Base-by-base conservation (phyloP, 2,888 invertebrate species). In the Acanthococcus lagerstroemiae region DNA sequence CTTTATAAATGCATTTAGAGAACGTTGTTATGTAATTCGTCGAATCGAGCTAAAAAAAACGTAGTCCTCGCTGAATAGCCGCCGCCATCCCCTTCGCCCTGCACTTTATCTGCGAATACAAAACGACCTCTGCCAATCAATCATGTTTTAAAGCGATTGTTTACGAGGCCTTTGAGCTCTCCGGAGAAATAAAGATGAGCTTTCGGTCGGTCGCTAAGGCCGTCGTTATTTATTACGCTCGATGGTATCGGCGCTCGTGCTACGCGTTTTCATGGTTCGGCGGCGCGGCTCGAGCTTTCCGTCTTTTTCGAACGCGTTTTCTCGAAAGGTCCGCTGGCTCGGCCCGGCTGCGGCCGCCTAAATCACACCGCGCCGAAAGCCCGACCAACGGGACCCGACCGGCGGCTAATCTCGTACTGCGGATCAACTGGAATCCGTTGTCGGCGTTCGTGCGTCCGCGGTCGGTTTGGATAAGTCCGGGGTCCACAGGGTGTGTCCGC, bases 61-160 rank as follows among this genome's bases (percentile, higher is more conserved):
- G n/a, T n/a, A n/a, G n/a, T 15, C 37, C 37, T 3, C 12, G n/a
- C 37, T 37, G 2, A 1, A n/a, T 15, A 37, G 12, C 37, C 12
- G 37, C n/a, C 37, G 37, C 12, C n/a, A 37, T 9, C 37, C 37
- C n/a, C 37, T 37, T 12, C 12, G 12, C n/a, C 37, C n/a, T 37
- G 12, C n/a, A 37, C 24, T 52, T 22, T 52, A 21, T 21, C 21
- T 21, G 22, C 52, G 22, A 60, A 61, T 61, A 61, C 61, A 61
- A 61, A 52, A 52, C 52, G 25, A 27, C 52, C 50, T 30, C 61
- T 50, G 30, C 61, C 48, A 61, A 61, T 61, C 61, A 61, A 61
- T 61, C 61, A 61, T 61, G 52, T 61, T 61, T 61, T 61, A 52
- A 61, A 61, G 37, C 61, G 61, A 50, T 58, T 58, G 58, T 58